These are phyloP conservation scores for Tetanocera ferruginea DNA, from an alignment of 2,888 invertebrate genomes.

Conservation along the genomic window DNA sequence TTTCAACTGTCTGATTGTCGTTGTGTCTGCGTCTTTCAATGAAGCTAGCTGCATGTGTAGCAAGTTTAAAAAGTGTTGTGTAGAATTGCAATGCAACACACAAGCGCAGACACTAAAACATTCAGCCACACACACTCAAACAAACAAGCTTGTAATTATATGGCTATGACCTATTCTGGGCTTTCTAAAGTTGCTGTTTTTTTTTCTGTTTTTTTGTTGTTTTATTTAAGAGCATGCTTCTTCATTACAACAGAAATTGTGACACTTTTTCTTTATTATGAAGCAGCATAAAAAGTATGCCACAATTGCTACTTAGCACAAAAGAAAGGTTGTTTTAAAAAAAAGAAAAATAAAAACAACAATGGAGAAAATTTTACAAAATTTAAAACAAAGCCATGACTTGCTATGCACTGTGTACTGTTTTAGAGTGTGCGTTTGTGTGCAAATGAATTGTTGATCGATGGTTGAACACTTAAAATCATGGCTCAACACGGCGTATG, in stretches of 20 bases:
- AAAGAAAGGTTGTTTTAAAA: neutral
- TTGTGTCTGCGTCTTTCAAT: no score
- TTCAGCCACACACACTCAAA: no score
- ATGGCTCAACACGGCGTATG: neutral
- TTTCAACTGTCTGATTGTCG: no score
- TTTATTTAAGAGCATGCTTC: neutral
- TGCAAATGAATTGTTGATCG: neutral
- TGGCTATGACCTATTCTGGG: neutral
- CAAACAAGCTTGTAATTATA: no score
- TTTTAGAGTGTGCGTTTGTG: neutral
- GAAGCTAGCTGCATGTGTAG: no score
- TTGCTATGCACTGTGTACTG: neutral
- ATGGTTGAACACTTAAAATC: neutral
- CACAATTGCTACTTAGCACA: neutral
- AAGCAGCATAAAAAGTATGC: slow-evolving; percentile 3
- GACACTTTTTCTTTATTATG: neutral
- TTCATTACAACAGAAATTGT: slow-evolving; percentile 12
- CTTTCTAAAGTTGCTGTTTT: neutral
- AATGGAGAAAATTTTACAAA: no score
- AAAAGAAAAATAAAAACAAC: neutral
- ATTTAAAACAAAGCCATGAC: neutral
- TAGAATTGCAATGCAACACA: no score
- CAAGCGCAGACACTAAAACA: no score
- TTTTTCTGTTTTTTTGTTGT: neutral
- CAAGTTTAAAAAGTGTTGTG: no score